These are phyloP conservation scores for Scomber colias DNA, from an alignment of 2,113 vertebrate genomes.

Conservation along the genomic window DNA sequence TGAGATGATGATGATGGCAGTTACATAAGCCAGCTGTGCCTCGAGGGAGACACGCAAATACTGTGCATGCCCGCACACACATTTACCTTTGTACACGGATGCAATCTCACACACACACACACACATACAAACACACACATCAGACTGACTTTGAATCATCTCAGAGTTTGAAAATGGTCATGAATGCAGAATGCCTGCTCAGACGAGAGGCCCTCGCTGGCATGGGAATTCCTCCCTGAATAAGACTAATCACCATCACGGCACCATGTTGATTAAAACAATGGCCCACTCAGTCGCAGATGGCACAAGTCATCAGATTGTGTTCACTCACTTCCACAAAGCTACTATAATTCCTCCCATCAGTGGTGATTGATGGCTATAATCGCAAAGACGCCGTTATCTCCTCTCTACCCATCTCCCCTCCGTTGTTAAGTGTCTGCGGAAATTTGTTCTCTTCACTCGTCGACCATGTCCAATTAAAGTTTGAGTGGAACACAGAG, in stretches of 20 bases:
- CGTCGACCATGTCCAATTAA: constrained; percentile 78
- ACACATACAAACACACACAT: constrained; percentile 6
- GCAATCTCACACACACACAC: constrained; percentile 23
- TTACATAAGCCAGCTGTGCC: constrained; percentile 64
- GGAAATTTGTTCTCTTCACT: constrained; percentile 77
- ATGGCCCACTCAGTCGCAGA: constrained; percentile 66
- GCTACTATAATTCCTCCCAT: constrained; percentile 64
- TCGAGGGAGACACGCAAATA: constrained; percentile 15
- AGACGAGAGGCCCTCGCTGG: constrained; percentile 39
- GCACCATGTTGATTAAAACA: constrained; percentile 76
- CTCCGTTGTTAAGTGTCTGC: constrained; percentile 64
- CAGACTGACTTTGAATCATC: constrained; percentile 17
- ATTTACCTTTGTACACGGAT: constrained; percentile 16
- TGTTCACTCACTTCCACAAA: constrained; percentile 67
- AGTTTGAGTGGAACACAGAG: constrained; percentile 61
- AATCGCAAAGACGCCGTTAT: constrained; percentile 63
- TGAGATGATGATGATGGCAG: constrained; percentile 57
- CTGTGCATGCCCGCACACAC: constrained; percentile 2
- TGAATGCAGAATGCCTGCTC: constrained; percentile 38
- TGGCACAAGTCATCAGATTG: constrained; percentile 74
- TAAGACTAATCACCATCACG: constrained; percentile 68
- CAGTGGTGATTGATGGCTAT: constrained; percentile 70
- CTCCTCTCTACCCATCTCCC: constrained; percentile 48
- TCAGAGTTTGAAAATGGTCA: constrained; percentile 24
- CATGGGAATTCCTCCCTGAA: constrained; percentile 73